These are phyloP conservation scores for Calosoma granatense DNA, from an alignment of 1,140 invertebrate species.

Conservation along the genomic window DNA sequence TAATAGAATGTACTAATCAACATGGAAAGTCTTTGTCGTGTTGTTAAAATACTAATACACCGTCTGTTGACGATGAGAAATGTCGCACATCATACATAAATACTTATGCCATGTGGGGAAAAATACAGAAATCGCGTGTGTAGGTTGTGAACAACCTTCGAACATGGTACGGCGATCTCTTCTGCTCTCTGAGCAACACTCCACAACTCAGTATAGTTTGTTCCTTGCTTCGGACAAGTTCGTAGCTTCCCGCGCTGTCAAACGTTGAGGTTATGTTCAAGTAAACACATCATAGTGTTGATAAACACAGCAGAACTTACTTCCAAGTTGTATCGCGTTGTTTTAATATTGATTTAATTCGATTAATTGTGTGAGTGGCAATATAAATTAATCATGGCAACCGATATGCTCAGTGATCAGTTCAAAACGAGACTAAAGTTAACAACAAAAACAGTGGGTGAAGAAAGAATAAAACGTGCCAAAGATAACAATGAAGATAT, in stretches of 20 bases:
- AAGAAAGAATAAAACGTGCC: constrained; percentile 61
- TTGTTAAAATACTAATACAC: too few species aligned
- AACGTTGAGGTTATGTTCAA: not conserved
- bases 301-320: too few species aligned
- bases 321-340: not conserved
- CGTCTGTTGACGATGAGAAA: too few species aligned
- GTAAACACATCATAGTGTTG: not conserved
- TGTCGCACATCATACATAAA: too few species aligned
- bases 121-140: not conserved
- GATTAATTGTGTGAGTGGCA: not conserved
- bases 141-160: not conserved
- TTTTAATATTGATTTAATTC: constrained; percentile 3
- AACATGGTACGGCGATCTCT: constrained; percentile 1
- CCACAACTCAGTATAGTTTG: not conserved
- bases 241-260: not conserved
- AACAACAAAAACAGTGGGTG: constrained; percentile 62
- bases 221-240: not conserved
- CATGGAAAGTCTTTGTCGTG: too few species aligned
- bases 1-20: too few species aligned
- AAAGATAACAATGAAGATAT: constrained; percentile 75
- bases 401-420: constrained; percentile 63
- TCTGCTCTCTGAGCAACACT: not conserved
- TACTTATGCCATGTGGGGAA: not conserved
- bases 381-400: constrained; percentile 45
- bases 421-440: constrained; percentile 60